A percentile compares a stretch with the other conserved stretches of the same genome.
phyloP scores from a whole-genome alignment of 2,888 invertebrate species.

The Prosopocoilus inquinatus region DNA sequence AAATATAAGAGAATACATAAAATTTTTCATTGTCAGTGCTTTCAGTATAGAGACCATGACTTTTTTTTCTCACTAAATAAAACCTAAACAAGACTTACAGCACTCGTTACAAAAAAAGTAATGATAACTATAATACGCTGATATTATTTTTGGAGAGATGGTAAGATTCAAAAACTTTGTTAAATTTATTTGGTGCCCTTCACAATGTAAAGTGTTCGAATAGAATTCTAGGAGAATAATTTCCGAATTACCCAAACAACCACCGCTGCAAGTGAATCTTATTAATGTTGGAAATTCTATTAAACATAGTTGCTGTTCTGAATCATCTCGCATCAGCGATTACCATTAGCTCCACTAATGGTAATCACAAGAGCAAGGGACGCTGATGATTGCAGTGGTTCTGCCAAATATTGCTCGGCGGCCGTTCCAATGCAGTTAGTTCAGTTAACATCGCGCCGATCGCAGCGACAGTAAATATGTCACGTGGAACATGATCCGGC shows the following conservation, averaged over 20 bases:
- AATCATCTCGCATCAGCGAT: slow-evolving; percentile 40
- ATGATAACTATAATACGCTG: too few species aligned
- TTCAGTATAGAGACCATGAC: too few species aligned
- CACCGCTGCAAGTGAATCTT: slow-evolving; percentile 3
- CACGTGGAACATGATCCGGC: slow-evolving; percentile 45
- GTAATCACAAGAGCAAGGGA: slow-evolving; percentile 37
- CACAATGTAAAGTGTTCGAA: too few species aligned
- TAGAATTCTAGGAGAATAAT: not conserved
- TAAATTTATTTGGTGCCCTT: too few species aligned
- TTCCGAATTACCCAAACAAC: not conserved
- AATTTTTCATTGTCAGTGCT: too few species aligned
- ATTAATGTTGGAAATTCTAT: slow-evolving; percentile 20
- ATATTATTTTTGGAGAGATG: too few species aligned
- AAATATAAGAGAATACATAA: too few species aligned
- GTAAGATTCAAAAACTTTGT: too few species aligned
- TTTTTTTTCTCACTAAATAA: too few species aligned
- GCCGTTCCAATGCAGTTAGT: slow-evolving; percentile 22
- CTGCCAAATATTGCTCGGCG: slow-evolving; percentile 21
- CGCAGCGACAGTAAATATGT: slow-evolving; percentile 44
- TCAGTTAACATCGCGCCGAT: slow-evolving; percentile 21
- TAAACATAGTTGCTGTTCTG: slow-evolving; percentile 27
- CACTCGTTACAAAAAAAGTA: too few species aligned
- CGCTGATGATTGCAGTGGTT: slow-evolving; percentile 25
- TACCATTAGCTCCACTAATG: slow-evolving; percentile 41
- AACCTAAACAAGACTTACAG: too few species aligned